phyloP scores from a whole-genome alignment of 2,113 vertebrate species.

The Salvelinus fontinalis region DNA sequence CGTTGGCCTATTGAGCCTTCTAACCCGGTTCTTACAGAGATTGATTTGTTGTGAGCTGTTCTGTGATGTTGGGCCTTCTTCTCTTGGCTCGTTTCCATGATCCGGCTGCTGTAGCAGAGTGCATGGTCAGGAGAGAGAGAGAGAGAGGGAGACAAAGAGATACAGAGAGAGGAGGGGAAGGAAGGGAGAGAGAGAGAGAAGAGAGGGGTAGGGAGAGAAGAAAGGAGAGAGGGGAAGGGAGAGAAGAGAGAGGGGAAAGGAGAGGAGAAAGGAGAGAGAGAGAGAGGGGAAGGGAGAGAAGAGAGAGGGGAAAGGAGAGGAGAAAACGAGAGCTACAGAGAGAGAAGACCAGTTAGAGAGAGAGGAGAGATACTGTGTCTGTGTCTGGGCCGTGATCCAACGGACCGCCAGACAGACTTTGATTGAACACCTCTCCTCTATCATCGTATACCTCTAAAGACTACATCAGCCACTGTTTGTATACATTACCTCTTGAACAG shows the following conservation, averaged over 20 bases:
- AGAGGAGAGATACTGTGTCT: slow-evolving; percentile 46
- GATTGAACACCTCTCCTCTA: slow-evolving; percentile 56
- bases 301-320: neutral
- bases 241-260: no score
- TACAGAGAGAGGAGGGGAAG: neutral
- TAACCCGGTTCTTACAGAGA: slow-evolving; percentile 27
- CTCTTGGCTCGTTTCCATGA: slow-evolving; percentile 19
- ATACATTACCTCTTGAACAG: slow-evolving; percentile 36
- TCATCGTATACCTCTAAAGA: slow-evolving; percentile 39
- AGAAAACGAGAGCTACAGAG: neutral
- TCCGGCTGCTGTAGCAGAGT: neutral
- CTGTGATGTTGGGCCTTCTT: slow-evolving; percentile 41
- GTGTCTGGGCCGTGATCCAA: slow-evolving; percentile 57
- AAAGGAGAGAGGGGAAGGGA: no score
- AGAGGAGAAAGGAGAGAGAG: no score
- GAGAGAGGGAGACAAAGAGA: neutral
- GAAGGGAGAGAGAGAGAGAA: no score
- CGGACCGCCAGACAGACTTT: slow-evolving; percentile 27
- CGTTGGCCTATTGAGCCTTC: neutral
- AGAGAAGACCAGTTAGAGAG: neutral
- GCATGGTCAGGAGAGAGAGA: neutral
- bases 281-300: no score
- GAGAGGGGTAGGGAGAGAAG: no score
- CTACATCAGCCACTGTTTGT: slow-evolving; percentile 45
- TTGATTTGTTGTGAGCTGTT: slow-evolving; percentile 56